phyloP scores from a whole-genome alignment of 37 sponge, comb jelly and placozoan genomes.

The Beroe forskalii region DNA sequence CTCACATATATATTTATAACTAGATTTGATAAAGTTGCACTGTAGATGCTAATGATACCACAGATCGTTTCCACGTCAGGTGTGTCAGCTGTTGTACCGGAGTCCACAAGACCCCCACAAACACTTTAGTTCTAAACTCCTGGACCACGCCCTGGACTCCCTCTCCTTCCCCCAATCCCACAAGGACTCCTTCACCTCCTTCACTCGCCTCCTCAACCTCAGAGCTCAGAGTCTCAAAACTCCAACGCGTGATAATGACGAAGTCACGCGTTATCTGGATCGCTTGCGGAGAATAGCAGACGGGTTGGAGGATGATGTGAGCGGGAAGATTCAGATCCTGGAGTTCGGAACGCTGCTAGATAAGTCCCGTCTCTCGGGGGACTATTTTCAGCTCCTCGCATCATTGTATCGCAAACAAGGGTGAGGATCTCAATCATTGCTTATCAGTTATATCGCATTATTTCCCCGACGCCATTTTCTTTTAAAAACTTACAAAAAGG shows the following conservation, averaged over 20 bases:
- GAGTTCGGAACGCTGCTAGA: background rate
- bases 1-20: too few relatives aligned
- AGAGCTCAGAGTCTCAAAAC: background rate
- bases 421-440: conserved; percentile 1
- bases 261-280: background rate
- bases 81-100: background rate
- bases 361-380: background rate
- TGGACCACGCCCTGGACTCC: background rate
- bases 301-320: conserved; percentile 14
- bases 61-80: too few relatives aligned
- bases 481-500: too few relatives aligned
- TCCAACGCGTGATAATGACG: background rate
- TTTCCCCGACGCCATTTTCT: too few relatives aligned
- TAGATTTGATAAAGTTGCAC: too few relatives aligned
- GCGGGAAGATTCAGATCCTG: background rate
- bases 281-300: background rate
- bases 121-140: background rate
- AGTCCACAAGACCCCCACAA: background rate
- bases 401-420: background rate
- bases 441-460: too few relatives aligned
- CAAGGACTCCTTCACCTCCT: background rate
- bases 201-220: background rate
- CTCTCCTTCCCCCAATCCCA: background rate
- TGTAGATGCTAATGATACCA: too few relatives aligned
- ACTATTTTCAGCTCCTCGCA: background rate